Percentiles rank a stretch among this genome's conserved stretches.
Conservation (phyloP, 2,888 invertebrate species). For the Zaprionus lineosus region DNA sequence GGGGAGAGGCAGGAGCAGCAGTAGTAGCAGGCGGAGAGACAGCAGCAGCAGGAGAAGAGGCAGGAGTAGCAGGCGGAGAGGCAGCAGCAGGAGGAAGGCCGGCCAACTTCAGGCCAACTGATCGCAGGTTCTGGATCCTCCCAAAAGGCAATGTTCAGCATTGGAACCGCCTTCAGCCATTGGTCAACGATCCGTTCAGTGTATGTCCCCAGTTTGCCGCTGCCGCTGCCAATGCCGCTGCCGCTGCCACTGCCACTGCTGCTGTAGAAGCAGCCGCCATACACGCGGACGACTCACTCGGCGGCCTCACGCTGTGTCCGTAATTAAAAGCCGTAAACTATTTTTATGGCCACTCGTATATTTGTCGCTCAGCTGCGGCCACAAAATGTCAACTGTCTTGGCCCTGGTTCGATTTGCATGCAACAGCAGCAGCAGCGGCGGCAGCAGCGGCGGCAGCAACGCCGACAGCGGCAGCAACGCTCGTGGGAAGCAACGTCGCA, state of each 20-base stretch:
- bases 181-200: too few species aligned
- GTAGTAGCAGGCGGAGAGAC: too few species aligned
- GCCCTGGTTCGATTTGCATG: conserved; percentile 66
- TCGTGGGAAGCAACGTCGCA: conserved; percentile 47
- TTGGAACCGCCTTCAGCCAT: conserved; percentile 33
- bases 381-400: conserved; percentile 69
- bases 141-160: conserved; percentile 9
- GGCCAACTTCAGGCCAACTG: conserved; percentile 24
- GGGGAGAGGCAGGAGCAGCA: too few species aligned
- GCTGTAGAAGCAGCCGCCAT: conserved; percentile 36
- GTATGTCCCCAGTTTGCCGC: conserved; percentile 4
- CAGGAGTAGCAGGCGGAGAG: too few species aligned
- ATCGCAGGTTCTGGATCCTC: conserved; percentile 21
- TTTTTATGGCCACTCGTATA: conserved; percentile 68
- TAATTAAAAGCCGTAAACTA: conserved; percentile 76
- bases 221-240: not conserved
- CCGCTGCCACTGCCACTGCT: conserved; percentile 23
- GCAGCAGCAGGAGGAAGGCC: too few species aligned
- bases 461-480: conserved; percentile 1
- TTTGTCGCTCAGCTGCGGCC: conserved; percentile 66
- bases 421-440: conserved; percentile 4
- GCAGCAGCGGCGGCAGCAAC: not conserved
- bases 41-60: too few species aligned
- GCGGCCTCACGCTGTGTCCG: conserved; percentile 63
- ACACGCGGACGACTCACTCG: conserved; percentile 38